Base-by-base conservation (phyloP, 2,888 invertebrate species). In the Tethea ocularis region DNA sequence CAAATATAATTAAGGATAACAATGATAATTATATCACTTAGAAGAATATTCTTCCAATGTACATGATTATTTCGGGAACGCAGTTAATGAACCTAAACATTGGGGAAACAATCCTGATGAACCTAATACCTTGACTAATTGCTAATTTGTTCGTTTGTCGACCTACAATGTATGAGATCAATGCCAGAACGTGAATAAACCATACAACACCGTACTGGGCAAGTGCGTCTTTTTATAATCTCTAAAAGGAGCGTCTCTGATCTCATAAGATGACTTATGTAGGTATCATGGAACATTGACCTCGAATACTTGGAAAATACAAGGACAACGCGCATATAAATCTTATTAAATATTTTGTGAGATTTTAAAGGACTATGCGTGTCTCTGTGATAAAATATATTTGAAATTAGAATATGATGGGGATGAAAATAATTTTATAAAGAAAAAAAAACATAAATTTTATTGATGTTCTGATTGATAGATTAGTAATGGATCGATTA, bases 221-320 rank as follows among this genome's bases (percentile, higher is more conserved):
- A 36, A 22, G 15, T 54, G 33, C 13, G 33, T 36, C 33, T 36
- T 54, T 54, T 54, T 54, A 20, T 54, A 54, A 54, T 54, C 54
- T 33, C 20, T 54, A 54, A 70, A 62, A 69, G 75, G 73, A 70
- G 68, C 62, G 75, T 56, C 64, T 71, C 61, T 74, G 70, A 76
- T 76, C 70, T 75, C 77, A 76, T 66, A 52, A 76, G 64, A 76
- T 72, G 69, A 71, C 63, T 65, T 62, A 64, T 61, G 56, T 33
- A 56, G 61, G 63, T 63, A 60, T 57, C 57, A 46, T 56, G 66
- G 71, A 71, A 66, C 67, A 67, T 60, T 61, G 66, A 72, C 71
- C 72, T 66, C 72, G 60, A 46, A 59, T 61, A 33, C 54, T 54
- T 20, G 36, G 20, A 54, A 33, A 33, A 54, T 33, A 33, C 33